Evolutionary conservation across 2,888 invertebrate species (phyloP).

Genomic region (Lasioglossum malachurum): DNA sequence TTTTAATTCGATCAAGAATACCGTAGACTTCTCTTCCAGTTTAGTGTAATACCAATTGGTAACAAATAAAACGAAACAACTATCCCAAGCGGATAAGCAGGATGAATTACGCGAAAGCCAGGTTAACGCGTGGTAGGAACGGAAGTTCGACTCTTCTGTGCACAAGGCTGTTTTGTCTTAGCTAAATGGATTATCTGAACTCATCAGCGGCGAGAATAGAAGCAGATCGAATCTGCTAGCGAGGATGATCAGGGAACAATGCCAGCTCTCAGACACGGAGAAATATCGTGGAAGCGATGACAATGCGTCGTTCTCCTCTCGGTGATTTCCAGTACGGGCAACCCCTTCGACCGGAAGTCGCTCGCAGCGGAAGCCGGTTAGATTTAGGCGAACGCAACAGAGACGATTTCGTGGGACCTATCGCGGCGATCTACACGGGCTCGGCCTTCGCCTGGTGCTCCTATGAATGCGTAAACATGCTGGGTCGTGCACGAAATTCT

Average conservation of each 20-base stretch:
- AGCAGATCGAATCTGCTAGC: constrained; percentile 38
- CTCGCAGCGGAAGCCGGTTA: constrained; percentile 80
- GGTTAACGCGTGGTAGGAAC: too few relatives aligned
- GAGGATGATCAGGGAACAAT: constrained; percentile 53
- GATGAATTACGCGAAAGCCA: not conserved
- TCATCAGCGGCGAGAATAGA: constrained; percentile 11
- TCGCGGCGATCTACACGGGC: constrained; percentile 61
- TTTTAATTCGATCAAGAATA: too few relatives aligned
- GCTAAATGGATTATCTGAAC: constrained; percentile 13
- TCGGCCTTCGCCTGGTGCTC: constrained; percentile 47
- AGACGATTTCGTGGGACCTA: constrained; percentile 75
- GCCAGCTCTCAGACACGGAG: constrained; percentile 22
- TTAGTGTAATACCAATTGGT: not conserved
- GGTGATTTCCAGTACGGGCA: constrained; percentile 59
- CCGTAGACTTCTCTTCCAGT: too few relatives aligned
- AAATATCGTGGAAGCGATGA: constrained; percentile 49
- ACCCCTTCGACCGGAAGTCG: constrained; percentile 80
- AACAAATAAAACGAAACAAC: not conserved
- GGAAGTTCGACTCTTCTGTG: constrained; percentile 7
- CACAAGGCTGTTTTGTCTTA: constrained; percentile 9
- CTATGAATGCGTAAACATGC: constrained; percentile 51
- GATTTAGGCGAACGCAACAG: constrained; percentile 77
- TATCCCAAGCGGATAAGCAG: not conserved
- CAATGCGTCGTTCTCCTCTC: constrained; percentile 49
- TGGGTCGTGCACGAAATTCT: constrained; percentile 12